Evolutionary conservation across 2,888 invertebrate species (phyloP), one percentile per base, ranked within the genome.

Genomic region (Drosophila prostipennis): DNA sequence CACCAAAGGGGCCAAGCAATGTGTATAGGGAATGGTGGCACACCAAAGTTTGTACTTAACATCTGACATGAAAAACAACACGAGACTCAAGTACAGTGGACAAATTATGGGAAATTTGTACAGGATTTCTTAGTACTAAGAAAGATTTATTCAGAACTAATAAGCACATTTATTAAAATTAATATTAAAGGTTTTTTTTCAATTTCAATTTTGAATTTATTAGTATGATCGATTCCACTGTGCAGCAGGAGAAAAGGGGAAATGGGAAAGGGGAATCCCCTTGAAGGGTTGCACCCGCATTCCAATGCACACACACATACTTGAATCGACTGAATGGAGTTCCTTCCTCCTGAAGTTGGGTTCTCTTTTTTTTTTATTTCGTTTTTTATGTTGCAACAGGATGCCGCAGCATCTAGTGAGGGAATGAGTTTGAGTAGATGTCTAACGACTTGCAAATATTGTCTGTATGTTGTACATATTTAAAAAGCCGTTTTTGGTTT

Each of bases 361-460:
- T 32, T 37, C 53, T 26, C 0, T 26, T 26, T 26, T 37, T 56
- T 36, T n/a, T n/a, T n/a, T n/a, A n/a, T n/a, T n/a, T n/a, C n/a
- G n/a, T n/a, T n/a, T n/a, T 40, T 60, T 26, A 72, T 69, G 69
- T 42, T 60, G 69, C 73, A 68, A 40, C 57, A 67, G 69, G 48
- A 61, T 68, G 72, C 48, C 63, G 23, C 46, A 14, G 29, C 46
- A 61, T 34, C 57, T 19, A 23, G 53, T 10, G 26, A 32, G 26
- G 46, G 36, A 39, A 45, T 43, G 71, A 45, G 46, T 40, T 40
- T 14, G 57, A 58, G 57, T 39, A 39, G 56, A 32, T 19, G 68
- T 60, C 65, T 86, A 80, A 86, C 84, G 87, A 83, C 67, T 80
- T 86, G 80, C 80, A 80, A 80, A 80, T 80, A 80, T 83, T 83